Percentiles rank a stretch among this genome's conserved stretches.
phyloP scores from a whole-genome alignment of 2,888 invertebrate genomes.

The Podotricha telesiphe region DNA sequence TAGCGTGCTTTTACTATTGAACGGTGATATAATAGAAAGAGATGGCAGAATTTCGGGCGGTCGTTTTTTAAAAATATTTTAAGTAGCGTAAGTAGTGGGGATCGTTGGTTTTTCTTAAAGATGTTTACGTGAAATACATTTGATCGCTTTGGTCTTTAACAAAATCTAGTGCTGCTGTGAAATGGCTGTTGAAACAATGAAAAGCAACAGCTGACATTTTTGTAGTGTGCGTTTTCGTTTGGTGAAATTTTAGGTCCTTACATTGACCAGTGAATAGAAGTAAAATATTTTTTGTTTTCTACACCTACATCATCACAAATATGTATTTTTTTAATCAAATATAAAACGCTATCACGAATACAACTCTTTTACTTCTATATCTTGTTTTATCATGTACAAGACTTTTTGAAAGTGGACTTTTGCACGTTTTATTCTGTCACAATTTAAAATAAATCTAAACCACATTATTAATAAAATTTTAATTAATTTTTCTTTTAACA shows the following conservation, averaged over 20 bases:
- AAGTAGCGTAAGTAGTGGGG: slow-evolving; percentile 82
- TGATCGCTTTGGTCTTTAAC: slow-evolving; percentile 71
- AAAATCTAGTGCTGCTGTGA: slow-evolving; percentile 52
- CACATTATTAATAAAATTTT: no score
- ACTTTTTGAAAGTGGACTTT: no score
- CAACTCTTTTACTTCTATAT: no score
- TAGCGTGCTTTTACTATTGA: slow-evolving; percentile 37
- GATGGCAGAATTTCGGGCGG: slow-evolving; percentile 62
- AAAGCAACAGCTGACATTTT: not conserved
- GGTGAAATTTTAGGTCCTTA: not conserved
- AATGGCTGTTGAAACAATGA: slow-evolving; percentile 54
- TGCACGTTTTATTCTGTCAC: no score
- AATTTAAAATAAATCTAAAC: no score
- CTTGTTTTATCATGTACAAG: no score
- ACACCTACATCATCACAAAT: no score
- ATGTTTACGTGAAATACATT: slow-evolving; percentile 82
- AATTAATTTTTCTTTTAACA: no score
- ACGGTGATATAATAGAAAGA: slow-evolving; percentile 49
- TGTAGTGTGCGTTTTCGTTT: not conserved
- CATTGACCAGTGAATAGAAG: no score
- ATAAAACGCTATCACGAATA: no score
- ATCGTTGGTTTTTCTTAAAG: slow-evolving; percentile 83
- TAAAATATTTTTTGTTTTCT: no score
- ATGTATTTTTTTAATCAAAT: no score
- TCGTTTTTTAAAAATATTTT: slow-evolving; percentile 78